These are phyloP conservation scores for Phyllotreta striolata DNA, from an alignment of 2,888 invertebrate species.

Conservation along the genomic window DNA sequence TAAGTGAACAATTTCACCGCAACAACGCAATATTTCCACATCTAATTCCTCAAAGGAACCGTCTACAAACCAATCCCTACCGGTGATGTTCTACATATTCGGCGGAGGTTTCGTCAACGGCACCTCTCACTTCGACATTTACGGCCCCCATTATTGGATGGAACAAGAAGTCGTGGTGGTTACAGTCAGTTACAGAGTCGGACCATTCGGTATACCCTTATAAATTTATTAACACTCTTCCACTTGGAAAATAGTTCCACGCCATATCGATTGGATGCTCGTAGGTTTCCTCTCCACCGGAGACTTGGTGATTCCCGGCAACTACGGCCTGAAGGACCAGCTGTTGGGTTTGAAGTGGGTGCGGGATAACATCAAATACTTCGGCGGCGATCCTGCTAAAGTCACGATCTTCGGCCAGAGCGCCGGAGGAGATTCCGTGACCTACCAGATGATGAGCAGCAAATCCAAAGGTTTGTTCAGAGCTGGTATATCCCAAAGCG, in stretches of 20 bases:
- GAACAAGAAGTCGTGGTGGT: slow-evolving; percentile 51
- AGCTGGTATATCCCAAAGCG: slow-evolving; percentile 55
- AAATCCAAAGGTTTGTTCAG: slow-evolving; percentile 49
- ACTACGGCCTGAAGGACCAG: slow-evolving; percentile 49
- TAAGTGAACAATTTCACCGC: slow-evolving; percentile 16
- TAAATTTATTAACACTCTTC: no score
- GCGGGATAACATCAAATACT: slow-evolving; percentile 45
- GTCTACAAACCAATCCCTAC: slow-evolving; percentile 28
- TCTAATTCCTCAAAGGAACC: not conserved
- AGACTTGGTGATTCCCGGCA: slow-evolving; percentile 46
- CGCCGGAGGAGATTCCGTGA: slow-evolving; percentile 46
- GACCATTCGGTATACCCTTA: slow-evolving; percentile 47
- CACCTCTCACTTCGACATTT: slow-evolving; percentile 42
- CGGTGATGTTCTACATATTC: slow-evolving; percentile 59
- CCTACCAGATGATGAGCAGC: slow-evolving; percentile 41
- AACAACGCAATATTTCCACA: not conserved
- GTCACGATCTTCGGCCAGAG: slow-evolving; percentile 48
- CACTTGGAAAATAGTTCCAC: no score
- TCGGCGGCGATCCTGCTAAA: slow-evolving; percentile 49
- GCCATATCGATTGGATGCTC: no score
- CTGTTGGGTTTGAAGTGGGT: slow-evolving; percentile 46
- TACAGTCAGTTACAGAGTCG: slow-evolving; percentile 46
- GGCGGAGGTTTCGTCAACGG: slow-evolving; percentile 59
- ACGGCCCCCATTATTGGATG: slow-evolving; percentile 55
- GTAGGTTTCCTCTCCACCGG: slow-evolving; percentile 47